Conservation (phyloP, 1,140 invertebrate species). For the Heliothis virescens region DNA sequence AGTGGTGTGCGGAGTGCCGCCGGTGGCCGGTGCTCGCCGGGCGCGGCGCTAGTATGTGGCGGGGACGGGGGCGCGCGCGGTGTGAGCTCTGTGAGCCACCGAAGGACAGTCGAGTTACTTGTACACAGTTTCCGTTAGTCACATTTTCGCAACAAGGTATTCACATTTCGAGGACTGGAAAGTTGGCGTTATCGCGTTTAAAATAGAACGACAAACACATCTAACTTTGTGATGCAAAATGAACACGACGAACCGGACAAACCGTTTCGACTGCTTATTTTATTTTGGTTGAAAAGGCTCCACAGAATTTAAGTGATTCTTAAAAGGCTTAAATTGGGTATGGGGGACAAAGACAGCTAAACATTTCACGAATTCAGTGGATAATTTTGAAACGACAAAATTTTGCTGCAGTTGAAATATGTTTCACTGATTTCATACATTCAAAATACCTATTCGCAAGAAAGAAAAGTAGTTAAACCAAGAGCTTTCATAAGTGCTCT, state of each 20-base stretch:
- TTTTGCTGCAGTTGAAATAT: slow-evolving; percentile 4
- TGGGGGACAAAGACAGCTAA: slow-evolving; percentile 13
- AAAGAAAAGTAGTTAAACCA: slow-evolving; percentile 2
- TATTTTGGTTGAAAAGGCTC: slow-evolving; percentile 51
- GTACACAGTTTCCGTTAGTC: slow-evolving; percentile 84
- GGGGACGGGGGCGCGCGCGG: slow-evolving; percentile 48
- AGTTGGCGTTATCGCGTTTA: slow-evolving; percentile 85
- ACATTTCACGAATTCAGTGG: slow-evolving; percentile 5
- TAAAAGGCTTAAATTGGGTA: slow-evolving; percentile 35
- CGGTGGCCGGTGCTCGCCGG: slow-evolving; percentile 10
- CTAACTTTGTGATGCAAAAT: slow-evolving; percentile 84
- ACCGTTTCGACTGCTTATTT: slow-evolving; percentile 57
- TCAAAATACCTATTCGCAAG: background rate
- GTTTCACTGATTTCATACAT: background rate
- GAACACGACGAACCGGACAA: slow-evolving; percentile 69
- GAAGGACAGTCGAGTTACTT: slow-evolving; percentile 82
- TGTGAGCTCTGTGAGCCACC: slow-evolving; percentile 62
- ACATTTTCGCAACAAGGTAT: slow-evolving; percentile 86
- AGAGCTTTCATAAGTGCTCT: slow-evolving; percentile 6
- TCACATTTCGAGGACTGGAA: slow-evolving; percentile 85
- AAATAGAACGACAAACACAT: slow-evolving; percentile 83
- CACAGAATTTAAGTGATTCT: slow-evolving; percentile 23
- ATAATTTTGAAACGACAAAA: background rate
- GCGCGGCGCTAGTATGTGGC: slow-evolving; percentile 1
- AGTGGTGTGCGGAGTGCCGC: slow-evolving; percentile 62